These are phyloP conservation scores for Rhodinocichla rosea DNA, from an alignment of 2,113 vertebrate genomes.

Conservation along the genomic window DNA sequence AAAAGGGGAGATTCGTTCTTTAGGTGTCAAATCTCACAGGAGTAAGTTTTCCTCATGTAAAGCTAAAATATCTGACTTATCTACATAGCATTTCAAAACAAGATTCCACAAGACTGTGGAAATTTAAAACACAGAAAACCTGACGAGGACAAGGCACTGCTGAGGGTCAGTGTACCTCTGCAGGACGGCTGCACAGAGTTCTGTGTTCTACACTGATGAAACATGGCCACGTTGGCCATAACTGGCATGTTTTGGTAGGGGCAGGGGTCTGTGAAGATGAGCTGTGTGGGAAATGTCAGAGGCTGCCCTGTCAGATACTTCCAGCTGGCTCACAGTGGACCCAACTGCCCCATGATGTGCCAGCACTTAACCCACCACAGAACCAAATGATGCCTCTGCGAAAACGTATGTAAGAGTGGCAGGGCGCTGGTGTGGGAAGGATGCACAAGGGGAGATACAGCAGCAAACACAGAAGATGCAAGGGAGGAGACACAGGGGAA, in stretches of 20 bases:
- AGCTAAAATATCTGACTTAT: neutral
- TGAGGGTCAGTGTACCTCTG: neutral
- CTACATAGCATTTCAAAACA: neutral
- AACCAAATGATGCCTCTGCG: neutral
- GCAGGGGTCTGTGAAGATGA: neutral
- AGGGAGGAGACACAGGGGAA: neutral
- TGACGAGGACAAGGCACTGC: neutral
- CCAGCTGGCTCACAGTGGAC: neutral
- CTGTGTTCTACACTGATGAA: rapidly evolving
- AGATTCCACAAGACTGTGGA: neutral
- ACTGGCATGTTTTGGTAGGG: neutral
- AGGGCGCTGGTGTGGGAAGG: neutral
- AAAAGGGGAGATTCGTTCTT: neutral
- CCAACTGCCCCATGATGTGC: rapidly evolving
- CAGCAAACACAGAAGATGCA: neutral
- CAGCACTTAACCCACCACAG: neutral
- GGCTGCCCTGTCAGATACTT: neutral
- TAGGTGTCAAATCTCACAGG: neutral
- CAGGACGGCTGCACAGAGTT: neutral
- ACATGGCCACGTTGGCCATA: rapidly evolving
- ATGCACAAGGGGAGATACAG: neutral
- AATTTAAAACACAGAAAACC: neutral
- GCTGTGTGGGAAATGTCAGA: neutral
- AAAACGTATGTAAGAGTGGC: neutral
- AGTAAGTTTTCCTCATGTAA: neutral